phyloP scores from a whole-genome alignment of 2,797 vertebrate species.

The Esox masquinongy region DNA sequence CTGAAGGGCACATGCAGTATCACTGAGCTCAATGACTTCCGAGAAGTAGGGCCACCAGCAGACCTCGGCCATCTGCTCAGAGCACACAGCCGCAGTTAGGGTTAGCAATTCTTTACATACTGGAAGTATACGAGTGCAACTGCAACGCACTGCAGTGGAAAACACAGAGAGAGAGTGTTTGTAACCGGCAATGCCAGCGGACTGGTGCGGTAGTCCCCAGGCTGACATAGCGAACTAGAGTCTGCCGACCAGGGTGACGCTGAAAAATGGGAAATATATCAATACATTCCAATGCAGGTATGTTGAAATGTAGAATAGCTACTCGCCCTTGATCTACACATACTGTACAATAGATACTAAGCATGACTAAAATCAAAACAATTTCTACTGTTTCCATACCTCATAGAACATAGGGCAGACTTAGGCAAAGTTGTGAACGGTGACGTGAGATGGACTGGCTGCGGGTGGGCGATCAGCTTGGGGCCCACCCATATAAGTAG shows the following conservation, averaged over 20 bases:
- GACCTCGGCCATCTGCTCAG: slow-evolving; percentile 71
- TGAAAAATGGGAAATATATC: neutral
- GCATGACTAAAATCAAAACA: neutral
- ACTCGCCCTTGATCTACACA: neutral
- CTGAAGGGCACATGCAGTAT: slow-evolving; percentile 45
- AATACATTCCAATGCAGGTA: neutral
- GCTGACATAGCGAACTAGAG: neutral
- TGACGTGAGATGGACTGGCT: slow-evolving; percentile 42
- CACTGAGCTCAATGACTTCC: slow-evolving; percentile 55
- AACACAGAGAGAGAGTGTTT: neutral
- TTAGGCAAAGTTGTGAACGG: slow-evolving; percentile 33
- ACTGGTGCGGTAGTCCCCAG: neutral
- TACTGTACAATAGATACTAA: neutral
- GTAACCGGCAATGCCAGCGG: neutral
- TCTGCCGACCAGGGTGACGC: neutral
- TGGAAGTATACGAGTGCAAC: neutral
- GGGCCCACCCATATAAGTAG: slow-evolving; percentile 39
- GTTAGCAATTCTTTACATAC: neutral
- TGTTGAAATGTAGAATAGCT: neutral
- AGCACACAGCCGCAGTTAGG: neutral
- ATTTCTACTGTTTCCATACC: slow-evolving; percentile 41
- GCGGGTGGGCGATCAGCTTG: neutral
- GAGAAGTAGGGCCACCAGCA: slow-evolving; percentile 69
- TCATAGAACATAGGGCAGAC: slow-evolving; percentile 55
- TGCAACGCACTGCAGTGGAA: neutral